phyloP scores from a whole-genome alignment of 2,797 vertebrate species.

The Pogoniulus pusillus region DNA sequence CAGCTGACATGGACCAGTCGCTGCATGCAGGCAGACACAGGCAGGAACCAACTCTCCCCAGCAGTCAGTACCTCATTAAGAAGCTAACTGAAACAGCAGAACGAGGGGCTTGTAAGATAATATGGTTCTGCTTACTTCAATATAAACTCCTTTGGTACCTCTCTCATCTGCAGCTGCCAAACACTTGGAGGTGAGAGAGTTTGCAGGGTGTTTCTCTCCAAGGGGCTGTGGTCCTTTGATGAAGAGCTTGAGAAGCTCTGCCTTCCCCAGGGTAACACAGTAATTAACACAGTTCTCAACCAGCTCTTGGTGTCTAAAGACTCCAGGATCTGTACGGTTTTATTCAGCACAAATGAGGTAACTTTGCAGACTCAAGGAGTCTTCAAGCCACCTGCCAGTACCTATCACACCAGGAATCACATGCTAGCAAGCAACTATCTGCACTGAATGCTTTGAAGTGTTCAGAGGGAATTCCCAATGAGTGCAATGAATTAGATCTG shows the following conservation, averaged over 20 bases:
- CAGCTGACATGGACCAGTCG: not conserved
- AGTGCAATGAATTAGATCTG: not conserved
- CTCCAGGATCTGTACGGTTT: not conserved
- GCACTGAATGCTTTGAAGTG: not conserved
- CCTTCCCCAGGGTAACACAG: constrained; percentile 8
- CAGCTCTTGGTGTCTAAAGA: not conserved
- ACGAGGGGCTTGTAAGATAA: not conserved
- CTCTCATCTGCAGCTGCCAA: not conserved
- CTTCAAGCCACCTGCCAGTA: not conserved
- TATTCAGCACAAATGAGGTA: constrained; percentile 2
- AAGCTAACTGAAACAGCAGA: not conserved
- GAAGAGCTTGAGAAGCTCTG: not conserved
- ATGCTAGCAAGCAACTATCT: not conserved
- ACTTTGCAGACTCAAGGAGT: not conserved
- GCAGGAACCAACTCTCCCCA: not conserved
- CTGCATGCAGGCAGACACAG: not conserved
- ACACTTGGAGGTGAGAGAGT: not conserved
- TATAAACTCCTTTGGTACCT: not conserved
- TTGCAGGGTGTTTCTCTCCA: constrained; percentile 1
- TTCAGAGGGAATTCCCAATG: constrained; percentile 47
- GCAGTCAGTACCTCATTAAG: constrained; percentile 20
- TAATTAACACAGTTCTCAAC: constrained; percentile 36
- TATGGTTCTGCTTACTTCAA: constrained; percentile 9
- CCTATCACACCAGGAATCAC: not conserved
- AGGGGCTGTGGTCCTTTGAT: constrained; percentile 28